Evolutionary conservation across 2,888 invertebrate species (phyloP).

Genomic region (Polyommatus iphigenia): DNA sequence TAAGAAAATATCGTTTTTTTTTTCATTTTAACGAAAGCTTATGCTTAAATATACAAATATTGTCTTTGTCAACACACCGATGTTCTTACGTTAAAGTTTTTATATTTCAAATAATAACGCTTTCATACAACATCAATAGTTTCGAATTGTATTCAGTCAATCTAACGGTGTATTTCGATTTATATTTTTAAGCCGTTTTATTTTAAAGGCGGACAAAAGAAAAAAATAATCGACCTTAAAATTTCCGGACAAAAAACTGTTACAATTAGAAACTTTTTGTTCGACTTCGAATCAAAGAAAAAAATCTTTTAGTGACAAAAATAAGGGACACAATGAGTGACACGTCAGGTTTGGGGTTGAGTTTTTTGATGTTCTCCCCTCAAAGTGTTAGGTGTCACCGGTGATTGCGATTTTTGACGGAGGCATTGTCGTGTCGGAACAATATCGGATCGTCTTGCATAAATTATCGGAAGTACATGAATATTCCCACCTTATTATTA

Average conservation of each 20-base stretch:
- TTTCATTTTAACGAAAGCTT: no score
- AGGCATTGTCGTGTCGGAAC: conserved; percentile 61
- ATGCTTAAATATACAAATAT: background rate
- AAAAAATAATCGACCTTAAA: conserved; percentile 75
- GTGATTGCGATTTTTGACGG: conserved; percentile 73
- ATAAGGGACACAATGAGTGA: conserved; percentile 68
- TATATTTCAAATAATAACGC: conserved; percentile 20
- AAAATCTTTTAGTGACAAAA: conserved; percentile 73
- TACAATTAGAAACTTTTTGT: conserved; percentile 78
- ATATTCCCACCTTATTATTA: conserved; percentile 74
- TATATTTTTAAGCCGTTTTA: conserved; percentile 41
- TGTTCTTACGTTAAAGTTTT: conserved; percentile 3
- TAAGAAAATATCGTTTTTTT: background rate
- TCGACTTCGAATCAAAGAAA: conserved; percentile 64
- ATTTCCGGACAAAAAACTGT: conserved; percentile 71
- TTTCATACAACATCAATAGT: conserved; percentile 27
- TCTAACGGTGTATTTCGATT: conserved; percentile 44
- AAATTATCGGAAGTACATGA: conserved; percentile 73
- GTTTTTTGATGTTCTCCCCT: conserved; percentile 51
- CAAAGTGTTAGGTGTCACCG: conserved; percentile 72
- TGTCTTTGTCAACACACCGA: background rate
- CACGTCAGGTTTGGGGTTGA: conserved; percentile 69
- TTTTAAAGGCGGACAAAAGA: conserved; percentile 51
- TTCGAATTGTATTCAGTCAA: conserved; percentile 23
- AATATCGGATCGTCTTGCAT: conserved; percentile 72